Percentiles rank a stretch among this genome's conserved stretches.
phyloP scores from a whole-genome alignment of 2,113 vertebrate species.

The Odocoileus virginianus region DNA sequence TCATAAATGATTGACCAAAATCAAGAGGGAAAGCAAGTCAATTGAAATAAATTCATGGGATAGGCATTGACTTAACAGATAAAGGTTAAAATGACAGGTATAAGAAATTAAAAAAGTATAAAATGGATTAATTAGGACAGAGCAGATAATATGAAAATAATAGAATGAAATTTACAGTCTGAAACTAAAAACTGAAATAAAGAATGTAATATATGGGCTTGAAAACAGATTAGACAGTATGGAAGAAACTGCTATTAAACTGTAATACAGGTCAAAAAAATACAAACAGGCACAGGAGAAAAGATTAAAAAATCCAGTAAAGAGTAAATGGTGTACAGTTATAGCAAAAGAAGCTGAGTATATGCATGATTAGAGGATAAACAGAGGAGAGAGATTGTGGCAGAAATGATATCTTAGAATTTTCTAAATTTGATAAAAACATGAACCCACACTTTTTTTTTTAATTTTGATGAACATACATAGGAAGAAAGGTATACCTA shows the following conservation, averaged over 20 bases:
- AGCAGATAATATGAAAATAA: neutral
- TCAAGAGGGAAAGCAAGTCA: neutral
- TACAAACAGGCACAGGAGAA: neutral
- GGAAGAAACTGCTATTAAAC: neutral
- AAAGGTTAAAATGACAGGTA: neutral
- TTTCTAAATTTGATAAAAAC: neutral
- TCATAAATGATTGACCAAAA: neutral
- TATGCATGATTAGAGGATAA: neutral
- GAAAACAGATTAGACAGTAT: neutral
- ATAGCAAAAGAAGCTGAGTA: neutral
- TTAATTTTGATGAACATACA: neutral
- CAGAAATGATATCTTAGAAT: neutral
- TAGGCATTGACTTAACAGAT: neutral
- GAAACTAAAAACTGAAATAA: neutral
- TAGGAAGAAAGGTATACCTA: neutral
- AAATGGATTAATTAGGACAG: neutral
- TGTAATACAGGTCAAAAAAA: neutral
- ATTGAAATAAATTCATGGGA: neutral
- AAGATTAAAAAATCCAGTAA: neutral
- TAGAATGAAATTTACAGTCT: neutral
- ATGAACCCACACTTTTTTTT: neutral
- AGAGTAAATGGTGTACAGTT: neutral
- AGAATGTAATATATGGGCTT: neutral
- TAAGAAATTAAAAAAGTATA: neutral
- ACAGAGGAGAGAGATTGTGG: neutral